Conservation (phyloP, 2,113 vertebrate genomes). For the Carassius auratus region DNA sequence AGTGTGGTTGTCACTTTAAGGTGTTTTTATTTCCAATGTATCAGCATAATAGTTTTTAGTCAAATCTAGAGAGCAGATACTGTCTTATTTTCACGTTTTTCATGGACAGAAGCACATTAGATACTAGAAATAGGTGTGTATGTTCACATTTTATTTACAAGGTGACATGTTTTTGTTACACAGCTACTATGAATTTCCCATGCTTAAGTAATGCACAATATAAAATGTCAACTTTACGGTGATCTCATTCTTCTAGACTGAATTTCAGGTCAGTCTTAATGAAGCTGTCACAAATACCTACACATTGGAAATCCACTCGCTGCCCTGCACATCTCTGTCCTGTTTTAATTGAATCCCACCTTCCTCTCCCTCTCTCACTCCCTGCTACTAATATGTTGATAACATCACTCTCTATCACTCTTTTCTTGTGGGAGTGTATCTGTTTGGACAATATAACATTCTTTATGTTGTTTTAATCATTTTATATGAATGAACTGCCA, state of each 20-base stretch:
- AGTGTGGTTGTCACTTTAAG: not conserved
- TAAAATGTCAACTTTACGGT: not conserved
- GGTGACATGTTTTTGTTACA: not conserved
- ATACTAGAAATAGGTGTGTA: not conserved
- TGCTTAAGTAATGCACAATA: not conserved
- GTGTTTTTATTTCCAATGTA: not conserved
- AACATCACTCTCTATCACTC: slow-evolving; percentile 79
- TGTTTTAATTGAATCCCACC: not conserved
- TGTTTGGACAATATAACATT: slow-evolving; percentile 75
- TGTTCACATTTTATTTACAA: not conserved
- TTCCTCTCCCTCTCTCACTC: not conserved
- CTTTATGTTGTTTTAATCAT: slow-evolving; percentile 59
- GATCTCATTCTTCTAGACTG: not conserved
- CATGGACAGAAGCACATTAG: not conserved
- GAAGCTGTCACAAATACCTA: not conserved
- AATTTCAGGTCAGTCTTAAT: not conserved
- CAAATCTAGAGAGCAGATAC: not conserved
- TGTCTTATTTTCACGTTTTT: not conserved
- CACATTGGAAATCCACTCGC: slow-evolving; percentile 7
- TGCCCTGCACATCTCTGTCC: slow-evolving; percentile 38
- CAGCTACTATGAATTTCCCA: not conserved
- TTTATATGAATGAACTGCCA: slow-evolving; percentile 63
- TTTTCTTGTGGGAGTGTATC: slow-evolving; percentile 84
- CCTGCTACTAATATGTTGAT: slow-evolving; percentile 72
- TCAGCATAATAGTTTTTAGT: not conserved